Percentiles rank a stretch among this genome's conserved stretches.
Conservation (phyloP, 2,888 invertebrate species). For the Pterostichus niger region DNA sequence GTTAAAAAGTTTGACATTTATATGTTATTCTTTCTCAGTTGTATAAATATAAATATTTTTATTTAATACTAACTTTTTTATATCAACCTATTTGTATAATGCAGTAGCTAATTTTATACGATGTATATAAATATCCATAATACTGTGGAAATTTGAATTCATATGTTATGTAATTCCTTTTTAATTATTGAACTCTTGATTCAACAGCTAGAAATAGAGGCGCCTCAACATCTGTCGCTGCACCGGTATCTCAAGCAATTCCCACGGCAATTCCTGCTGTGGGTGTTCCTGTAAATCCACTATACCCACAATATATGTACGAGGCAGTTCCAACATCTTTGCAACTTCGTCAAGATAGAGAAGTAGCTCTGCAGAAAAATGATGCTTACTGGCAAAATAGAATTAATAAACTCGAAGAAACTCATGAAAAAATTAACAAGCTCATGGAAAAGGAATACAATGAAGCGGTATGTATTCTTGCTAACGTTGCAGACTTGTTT, state of each 20-base stretch:
- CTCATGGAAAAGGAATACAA: conserved; percentile 81
- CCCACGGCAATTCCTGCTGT: conserved; percentile 45
- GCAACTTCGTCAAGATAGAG: conserved; percentile 79
- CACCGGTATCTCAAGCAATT: conserved; percentile 51
- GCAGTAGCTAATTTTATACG: no score
- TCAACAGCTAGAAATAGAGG: conserved; percentile 39
- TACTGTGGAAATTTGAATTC: not conserved
- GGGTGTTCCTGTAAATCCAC: conserved; percentile 57
- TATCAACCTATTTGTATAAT: no score
- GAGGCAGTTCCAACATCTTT: conserved; percentile 75
- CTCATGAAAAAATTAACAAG: conserved; percentile 79
- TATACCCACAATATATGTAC: conserved; percentile 68
- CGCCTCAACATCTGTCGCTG: conserved; percentile 27
- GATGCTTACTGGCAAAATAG: conserved; percentile 82
- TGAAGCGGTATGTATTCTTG: conserved; percentile 76
- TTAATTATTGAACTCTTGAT: conserved; percentile 54
- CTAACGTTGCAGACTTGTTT: not conserved
- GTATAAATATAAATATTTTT: not conserved
- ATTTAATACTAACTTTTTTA: no score
- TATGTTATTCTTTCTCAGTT: not conserved
- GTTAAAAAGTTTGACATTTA: not conserved
- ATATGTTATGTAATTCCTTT: conserved; percentile 62
- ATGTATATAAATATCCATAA: not conserved
- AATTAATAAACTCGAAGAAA: conserved; percentile 79
- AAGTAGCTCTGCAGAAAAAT: conserved; percentile 80